These are phyloP conservation scores for Typhlichthys subterraneus DNA, from an alignment of 2,797 vertebrate species.

Conservation along the genomic window DNA sequence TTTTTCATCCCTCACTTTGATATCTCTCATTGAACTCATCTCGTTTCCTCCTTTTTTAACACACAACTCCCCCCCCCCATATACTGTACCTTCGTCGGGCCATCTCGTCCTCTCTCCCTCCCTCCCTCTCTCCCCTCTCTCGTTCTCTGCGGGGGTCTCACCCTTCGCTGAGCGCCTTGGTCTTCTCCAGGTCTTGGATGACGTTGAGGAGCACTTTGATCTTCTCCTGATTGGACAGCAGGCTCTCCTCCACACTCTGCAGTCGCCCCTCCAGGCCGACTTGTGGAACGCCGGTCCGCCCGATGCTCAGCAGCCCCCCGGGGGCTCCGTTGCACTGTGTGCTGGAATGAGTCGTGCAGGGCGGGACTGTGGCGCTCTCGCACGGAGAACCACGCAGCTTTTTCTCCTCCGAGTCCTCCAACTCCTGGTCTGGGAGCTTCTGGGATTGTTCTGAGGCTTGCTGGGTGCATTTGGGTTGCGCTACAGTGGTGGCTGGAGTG, in stretches of 20 bases:
- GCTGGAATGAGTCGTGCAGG: slow-evolving; percentile 69
- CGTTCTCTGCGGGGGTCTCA: slow-evolving; percentile 63
- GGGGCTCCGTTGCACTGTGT: slow-evolving; percentile 80
- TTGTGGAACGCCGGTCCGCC: slow-evolving; percentile 74
- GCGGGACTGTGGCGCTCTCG: slow-evolving; percentile 40
- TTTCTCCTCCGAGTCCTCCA: slow-evolving; percentile 51
- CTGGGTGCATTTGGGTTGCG: slow-evolving; percentile 44
- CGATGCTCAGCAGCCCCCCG: slow-evolving; percentile 67
- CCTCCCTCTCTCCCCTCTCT: neutral
- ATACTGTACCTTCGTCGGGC: neutral
- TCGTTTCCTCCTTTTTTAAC: neutral
- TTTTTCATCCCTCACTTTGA: neutral
- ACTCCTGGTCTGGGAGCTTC: slow-evolving; percentile 19
- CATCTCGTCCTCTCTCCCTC: neutral
- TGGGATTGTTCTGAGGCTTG: slow-evolving; percentile 24
- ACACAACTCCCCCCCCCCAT: neutral
- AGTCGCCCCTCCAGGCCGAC: slow-evolving; percentile 81
- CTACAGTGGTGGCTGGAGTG: slow-evolving; percentile 39
- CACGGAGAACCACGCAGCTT: slow-evolving; percentile 58
- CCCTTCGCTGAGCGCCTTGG: slow-evolving; percentile 95
- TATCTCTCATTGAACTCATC: neutral
- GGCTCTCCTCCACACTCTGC: slow-evolving; percentile 91
- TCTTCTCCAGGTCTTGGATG: slow-evolving; percentile 98
- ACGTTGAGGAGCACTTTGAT: slow-evolving; percentile 98
- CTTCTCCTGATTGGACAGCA: slow-evolving; percentile 96